Conservation (phyloP, 1,140 invertebrate genomes). For the Drosophila lacteicornis region DNA sequence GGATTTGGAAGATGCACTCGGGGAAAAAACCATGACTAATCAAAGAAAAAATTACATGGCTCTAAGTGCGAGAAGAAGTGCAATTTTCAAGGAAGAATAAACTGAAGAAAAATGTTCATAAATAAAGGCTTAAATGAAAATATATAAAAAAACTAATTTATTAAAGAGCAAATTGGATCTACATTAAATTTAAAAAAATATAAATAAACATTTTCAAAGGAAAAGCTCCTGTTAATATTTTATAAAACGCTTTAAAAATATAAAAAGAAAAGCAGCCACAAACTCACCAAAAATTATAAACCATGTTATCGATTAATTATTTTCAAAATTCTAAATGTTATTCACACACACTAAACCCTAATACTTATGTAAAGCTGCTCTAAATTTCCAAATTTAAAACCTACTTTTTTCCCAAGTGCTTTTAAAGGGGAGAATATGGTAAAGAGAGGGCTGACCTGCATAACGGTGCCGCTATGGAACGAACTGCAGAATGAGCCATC, state of each 20-base stretch:
- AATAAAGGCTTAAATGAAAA: neutral
- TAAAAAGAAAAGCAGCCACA: neutral
- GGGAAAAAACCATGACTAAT: neutral
- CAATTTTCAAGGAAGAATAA: neutral
- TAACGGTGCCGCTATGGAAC: slow-evolving; percentile 68
- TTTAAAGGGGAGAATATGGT: neutral
- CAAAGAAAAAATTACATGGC: neutral
- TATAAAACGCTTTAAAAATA: neutral
- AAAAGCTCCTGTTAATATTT: neutral
- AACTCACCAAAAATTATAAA: too few relatives aligned
- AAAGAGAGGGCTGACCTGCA: slow-evolving; percentile 70
- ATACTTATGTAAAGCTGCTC: rapidly evolving
- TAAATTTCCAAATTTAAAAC: rapidly evolving
- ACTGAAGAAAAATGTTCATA: neutral
- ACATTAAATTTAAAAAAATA: too few relatives aligned
- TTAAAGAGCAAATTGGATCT: too few relatives aligned
- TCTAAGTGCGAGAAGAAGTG: neutral
- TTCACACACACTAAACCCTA: neutral
- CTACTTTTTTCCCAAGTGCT: neutral
- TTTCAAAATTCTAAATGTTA: neutral
- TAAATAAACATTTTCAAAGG: too few relatives aligned
- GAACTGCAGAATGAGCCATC: slow-evolving; percentile 53
- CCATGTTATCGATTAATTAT: neutral
- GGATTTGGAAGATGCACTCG: slow-evolving; percentile 8
- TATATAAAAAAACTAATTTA: neutral